Base-by-base conservation (phyloP, 2,888 invertebrate genomes). In the Thera britannica region DNA sequence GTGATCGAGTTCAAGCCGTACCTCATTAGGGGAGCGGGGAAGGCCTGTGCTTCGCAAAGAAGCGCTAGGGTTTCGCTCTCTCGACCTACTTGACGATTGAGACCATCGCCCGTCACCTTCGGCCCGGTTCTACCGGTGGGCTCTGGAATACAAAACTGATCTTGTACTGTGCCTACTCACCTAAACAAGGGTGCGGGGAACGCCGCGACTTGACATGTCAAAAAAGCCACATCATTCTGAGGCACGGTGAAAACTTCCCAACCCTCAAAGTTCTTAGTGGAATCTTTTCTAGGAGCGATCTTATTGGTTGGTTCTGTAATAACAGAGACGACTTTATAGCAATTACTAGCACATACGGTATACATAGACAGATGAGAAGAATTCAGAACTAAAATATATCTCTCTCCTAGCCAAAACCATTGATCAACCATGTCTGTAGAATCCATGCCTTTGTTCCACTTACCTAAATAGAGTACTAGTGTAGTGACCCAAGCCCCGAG, bases 31-130 rank as follows among this genome's bases (percentile, higher is more conserved):
- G 97, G 97, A 82, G 96, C 95, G 73, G 97, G 97, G 87, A 95
- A 97, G 64, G 96, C 96, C 94, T 97, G 97, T 74, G 96, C 96
- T 79, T 96, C 96, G 87, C 97, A 97, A 79, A 96, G 94, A 78
- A 96, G 95, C 72, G 96, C 95, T 77, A 96, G 95, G 77, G 92
- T 94, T 76, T 90, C 87, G 66, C 77, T 81, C 68, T 79, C 79
- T 73, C 83, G 83, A 79, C 94, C 92, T 81, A 94, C 89, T 76
- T 94, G 90, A 75, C 95, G 94, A 85, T 95, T 95, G 76, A 95
- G 91, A 68, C 95, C 95, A 85, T 95, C 94, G 73, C 95, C 95
- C 75, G 95, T 95, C 80, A 96, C 91, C 84, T 95, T 95, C 62
- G 96, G 96, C 63, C 95, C 94, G 76, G 96, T 96, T 83, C 96